Evolutionary conservation across 2,797 vertebrate species (phyloP).

Genomic region (Phrynocephalus forsythii): DNA sequence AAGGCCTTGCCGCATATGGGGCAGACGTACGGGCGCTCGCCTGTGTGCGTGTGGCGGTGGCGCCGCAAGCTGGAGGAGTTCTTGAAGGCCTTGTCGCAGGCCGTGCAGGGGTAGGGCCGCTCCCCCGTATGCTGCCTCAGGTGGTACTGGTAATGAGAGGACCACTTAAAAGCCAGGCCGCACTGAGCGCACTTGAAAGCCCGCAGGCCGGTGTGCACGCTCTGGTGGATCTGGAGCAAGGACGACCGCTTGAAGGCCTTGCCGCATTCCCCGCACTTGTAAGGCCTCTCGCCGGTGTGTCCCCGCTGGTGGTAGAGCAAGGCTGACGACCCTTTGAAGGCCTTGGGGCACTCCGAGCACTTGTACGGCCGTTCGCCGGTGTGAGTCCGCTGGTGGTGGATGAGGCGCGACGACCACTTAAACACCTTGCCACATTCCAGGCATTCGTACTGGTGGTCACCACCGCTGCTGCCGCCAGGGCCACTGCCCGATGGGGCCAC

Average conservation of each 20-base stretch:
- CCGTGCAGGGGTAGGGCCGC: constrained; percentile 90
- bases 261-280: constrained; percentile 90
- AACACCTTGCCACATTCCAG: constrained; percentile 93
- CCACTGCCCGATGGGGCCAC: constrained; percentile 76
- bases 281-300: constrained; percentile 87
- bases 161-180: constrained; percentile 93
- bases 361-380: constrained; percentile 91
- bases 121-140: constrained; percentile 94
- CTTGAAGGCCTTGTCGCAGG: constrained; percentile 94
- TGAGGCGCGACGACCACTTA: constrained; percentile 90
- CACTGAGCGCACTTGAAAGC: constrained; percentile 92
- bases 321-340: constrained; percentile 93
- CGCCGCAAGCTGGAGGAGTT: constrained; percentile 91
- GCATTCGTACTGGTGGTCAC: constrained; percentile 87
- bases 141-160: constrained; percentile 94
- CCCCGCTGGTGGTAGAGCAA: constrained; percentile 83
- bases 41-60: constrained; percentile 92
- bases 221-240: constrained; percentile 90
- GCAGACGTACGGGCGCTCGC: constrained; percentile 90
- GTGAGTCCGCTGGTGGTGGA: constrained; percentile 93
- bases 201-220: constrained; percentile 91
- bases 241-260: constrained; percentile 95
- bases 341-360: constrained; percentile 91
- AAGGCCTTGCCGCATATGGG: constrained; percentile 88
- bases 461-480: constrained; percentile 74